Percentiles rank a stretch among this genome's conserved stretches.
These are phyloP conservation scores for Ahaetulla prasina DNA, from an alignment of 2,113 vertebrate species.

Conservation along the genomic window DNA sequence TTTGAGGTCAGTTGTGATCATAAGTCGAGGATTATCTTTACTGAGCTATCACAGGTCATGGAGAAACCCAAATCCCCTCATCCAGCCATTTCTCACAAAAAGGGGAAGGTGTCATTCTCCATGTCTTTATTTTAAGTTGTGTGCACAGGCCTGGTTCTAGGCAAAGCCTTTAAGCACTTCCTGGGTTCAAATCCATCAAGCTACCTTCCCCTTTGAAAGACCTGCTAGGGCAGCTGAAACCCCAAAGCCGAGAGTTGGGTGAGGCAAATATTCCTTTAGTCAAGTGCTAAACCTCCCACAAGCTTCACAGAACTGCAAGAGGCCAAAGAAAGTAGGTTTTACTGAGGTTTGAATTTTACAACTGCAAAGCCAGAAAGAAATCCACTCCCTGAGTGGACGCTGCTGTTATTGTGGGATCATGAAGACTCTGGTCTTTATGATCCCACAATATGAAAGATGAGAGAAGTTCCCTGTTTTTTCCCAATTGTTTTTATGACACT, in stretches of 20 bases:
- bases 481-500: background rate
- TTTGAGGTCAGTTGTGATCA: background rate
- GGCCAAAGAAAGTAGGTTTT: background rate
- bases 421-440: background rate
- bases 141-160: background rate
- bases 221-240: background rate
- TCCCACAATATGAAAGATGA: background rate
- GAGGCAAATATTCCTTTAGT: background rate
- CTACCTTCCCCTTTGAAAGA: background rate
- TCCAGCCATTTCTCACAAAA: background rate
- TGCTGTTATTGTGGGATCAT: background rate
- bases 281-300: background rate
- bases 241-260: background rate
- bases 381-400: background rate
- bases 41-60: background rate
- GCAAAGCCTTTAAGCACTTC: background rate
- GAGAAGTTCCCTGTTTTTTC: background rate
- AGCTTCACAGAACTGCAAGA: background rate
- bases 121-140: background rate
- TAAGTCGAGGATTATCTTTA: background rate
- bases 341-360: background rate
- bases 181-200: background rate
- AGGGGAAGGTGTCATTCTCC: background rate
- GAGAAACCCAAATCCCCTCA: background rate
- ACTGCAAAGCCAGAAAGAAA: background rate